A percentile compares a stretch with the other conserved stretches of the same genome.
Conservation (phyloP, 2,888 invertebrate genomes). For the Cantharis nigra region DNA sequence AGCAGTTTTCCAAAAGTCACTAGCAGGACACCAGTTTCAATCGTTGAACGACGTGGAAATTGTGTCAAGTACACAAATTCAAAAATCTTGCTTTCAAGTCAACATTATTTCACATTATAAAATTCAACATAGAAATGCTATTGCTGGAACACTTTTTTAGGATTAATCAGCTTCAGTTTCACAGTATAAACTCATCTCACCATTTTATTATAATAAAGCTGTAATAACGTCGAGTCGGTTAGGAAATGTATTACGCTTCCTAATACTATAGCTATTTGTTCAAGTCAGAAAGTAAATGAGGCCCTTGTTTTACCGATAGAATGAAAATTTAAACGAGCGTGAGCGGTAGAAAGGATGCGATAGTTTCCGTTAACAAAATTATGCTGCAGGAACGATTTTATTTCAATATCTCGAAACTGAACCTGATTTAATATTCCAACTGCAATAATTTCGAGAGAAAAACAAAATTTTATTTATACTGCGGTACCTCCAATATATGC, state of each 20-base stretch:
- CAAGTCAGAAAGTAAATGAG: not conserved
- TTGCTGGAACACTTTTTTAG: not conserved
- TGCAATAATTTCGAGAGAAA: too few species aligned
- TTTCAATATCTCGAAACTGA: not conserved
- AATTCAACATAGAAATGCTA: not conserved
- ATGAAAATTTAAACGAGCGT: not conserved
- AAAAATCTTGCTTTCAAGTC: not conserved
- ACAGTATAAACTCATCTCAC: not conserved
- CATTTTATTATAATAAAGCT: not conserved
- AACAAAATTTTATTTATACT: too few species aligned
- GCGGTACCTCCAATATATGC: too few species aligned
- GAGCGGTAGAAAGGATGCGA: not conserved
- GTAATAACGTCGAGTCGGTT: not conserved
- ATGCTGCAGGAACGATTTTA: not conserved
- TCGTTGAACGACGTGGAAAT: not conserved
- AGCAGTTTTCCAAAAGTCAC: not conserved
- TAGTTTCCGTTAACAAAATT: not conserved
- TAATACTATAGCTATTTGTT: not conserved
- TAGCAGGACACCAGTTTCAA: not conserved
- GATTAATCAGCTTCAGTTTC: not conserved
- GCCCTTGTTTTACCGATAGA: not conserved
- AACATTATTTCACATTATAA: not conserved
- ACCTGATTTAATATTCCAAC: not conserved
- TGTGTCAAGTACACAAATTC: not conserved
- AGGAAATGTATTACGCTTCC: not conserved